Conservation (phyloP, 2,113 vertebrate species). For the Bos javanicus region DNA sequence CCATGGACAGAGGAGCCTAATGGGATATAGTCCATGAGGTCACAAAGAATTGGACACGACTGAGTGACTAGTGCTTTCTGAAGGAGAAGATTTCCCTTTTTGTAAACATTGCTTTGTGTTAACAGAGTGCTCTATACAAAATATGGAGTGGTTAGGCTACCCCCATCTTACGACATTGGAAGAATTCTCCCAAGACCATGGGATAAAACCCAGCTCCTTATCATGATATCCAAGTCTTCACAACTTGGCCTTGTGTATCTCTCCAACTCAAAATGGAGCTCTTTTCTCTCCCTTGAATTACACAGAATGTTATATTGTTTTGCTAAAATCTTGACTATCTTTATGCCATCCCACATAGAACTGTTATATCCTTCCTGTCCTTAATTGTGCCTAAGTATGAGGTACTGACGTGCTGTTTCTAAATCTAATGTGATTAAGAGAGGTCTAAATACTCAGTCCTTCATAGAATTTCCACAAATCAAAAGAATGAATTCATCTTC, state of each 20-base stretch:
- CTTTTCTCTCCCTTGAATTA: neutral
- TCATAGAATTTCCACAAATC: neutral
- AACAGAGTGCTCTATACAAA: neutral
- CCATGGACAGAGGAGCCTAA: neutral
- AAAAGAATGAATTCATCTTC: neutral
- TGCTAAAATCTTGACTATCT: neutral
- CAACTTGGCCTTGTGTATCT: neutral
- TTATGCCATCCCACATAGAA: neutral
- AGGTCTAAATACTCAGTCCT: neutral
- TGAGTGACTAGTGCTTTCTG: neutral
- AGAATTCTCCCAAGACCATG: neutral
- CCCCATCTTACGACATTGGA: neutral
- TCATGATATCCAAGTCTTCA: neutral
- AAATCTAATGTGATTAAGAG: neutral
- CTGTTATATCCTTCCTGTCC: neutral
- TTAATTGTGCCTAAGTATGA: neutral
- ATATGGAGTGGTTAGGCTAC: neutral
- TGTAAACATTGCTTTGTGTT: neutral
- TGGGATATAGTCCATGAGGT: neutral
- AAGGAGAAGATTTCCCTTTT: neutral
- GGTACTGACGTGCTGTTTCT: neutral
- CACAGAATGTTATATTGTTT: neutral
- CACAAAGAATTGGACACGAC: neutral
- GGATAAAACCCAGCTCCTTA: neutral
- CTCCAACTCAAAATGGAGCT: neutral